phyloP scores from a whole-genome alignment of 2,113 vertebrate genomes.

The Bos javanicus region DNA sequence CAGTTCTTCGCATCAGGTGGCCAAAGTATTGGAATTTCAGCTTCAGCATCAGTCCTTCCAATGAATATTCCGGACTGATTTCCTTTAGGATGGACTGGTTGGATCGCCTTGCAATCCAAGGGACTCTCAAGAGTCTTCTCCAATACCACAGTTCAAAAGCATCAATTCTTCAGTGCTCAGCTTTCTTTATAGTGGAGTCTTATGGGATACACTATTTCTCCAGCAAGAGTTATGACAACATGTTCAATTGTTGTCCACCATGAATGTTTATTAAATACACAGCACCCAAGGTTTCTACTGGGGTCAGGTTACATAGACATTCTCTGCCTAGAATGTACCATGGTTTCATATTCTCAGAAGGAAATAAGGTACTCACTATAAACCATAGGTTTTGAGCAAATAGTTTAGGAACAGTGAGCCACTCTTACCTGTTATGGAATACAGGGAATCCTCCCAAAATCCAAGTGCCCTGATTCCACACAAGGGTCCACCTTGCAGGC shows the following conservation, averaged over 20 bases:
- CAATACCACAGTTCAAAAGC: not conserved
- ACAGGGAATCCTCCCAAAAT: not conserved
- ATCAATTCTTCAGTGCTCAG: not conserved
- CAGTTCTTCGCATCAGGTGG: not conserved
- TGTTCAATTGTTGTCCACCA: not conserved
- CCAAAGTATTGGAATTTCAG: not conserved
- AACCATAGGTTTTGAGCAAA: not conserved
- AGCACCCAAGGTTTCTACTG: not conserved
- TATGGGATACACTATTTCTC: not conserved
- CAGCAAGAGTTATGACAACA: not conserved
- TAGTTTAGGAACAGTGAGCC: not conserved
- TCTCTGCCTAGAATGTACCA: not conserved
- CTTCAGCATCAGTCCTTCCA: not conserved
- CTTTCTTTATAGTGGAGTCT: not conserved
- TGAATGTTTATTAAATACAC: not conserved
- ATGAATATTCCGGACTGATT: not conserved
- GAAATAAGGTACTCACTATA: not conserved
- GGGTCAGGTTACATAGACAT: not conserved
- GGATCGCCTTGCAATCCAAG: not conserved
- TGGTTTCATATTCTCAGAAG: not conserved
- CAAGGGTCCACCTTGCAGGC: not conserved
- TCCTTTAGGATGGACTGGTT: not conserved
- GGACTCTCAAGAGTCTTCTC: not conserved
- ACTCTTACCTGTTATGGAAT: not conserved
- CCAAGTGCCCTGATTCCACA: not conserved